Evolutionary conservation across 2,888 invertebrate genomes (phyloP), one percentile per base, ranked within the genome.

Genomic region (Pachycephus smyrnensis): DNA sequence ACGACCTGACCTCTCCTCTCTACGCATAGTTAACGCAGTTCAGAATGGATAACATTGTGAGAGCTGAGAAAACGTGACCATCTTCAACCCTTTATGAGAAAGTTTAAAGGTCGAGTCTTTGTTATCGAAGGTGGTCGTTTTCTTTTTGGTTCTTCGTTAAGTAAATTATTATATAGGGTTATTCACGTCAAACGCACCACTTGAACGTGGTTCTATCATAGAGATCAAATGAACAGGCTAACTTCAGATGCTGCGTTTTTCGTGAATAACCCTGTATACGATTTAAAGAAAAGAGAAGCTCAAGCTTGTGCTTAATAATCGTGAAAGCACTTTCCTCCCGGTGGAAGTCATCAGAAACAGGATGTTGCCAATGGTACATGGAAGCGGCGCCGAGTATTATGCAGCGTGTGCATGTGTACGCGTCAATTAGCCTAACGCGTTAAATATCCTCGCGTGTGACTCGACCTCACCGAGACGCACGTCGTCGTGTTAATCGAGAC

Each of bases 391-490:
- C 55, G 23, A 23, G 55, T 55, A 23, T 6, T 9, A 2, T 23
- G 55, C 23, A 55, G 55, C 77, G 76, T 75, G 73, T 73, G 71
- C 76, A 75, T 71, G 75, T 35, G 77, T 81, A 81, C 79, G 81
- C 79, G 81, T 80, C 76, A 82, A 81, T 81, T 79, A 76, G 75
- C 55, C 23, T 73, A 77, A 76, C 76, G 73, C 75, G 40, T 40
- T 55, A 23, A 55, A 55, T 55, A 11, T 55, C 55, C 23, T 55
- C 55, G 55, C 55, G 55, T 55, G 23, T 9, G 55, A 55, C 55
- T 55, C 55, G 55, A 55, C 55, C 55, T 55, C 23, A 55, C 23
- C 55, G 55, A 55, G 55, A 55, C 9, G 6, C 55, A 55, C 23
- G 23, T 55, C 23, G 55, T 15, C 55, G 23, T 9, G 23, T 55